A percentile compares a stretch with the other conserved stretches of the same genome.
Conservation (phyloP, 2,797 vertebrate species). For the Siniperca obscura region DNA sequence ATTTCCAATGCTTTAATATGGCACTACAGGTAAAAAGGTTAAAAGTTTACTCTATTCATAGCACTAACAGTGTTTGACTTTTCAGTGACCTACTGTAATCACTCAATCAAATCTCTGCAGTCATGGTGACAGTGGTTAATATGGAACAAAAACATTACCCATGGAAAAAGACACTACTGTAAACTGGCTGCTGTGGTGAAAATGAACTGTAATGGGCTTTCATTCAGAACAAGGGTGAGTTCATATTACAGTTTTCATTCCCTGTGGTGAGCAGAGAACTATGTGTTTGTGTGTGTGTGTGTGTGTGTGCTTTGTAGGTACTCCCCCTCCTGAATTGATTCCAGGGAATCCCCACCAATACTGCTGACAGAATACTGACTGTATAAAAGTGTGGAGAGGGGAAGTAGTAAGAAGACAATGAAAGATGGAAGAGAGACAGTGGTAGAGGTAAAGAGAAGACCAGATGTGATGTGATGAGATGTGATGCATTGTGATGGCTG, state of each 20-base stretch:
- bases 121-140: slow-evolving; percentile 40
- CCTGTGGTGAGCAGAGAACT: slow-evolving; percentile 62
- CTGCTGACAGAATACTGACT: slow-evolving; percentile 59
- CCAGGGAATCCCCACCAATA: slow-evolving; percentile 72
- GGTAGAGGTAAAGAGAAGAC: slow-evolving; percentile 42
- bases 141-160: slow-evolving; percentile 46
- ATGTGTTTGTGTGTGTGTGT: slow-evolving; percentile 33
- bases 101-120: slow-evolving; percentile 16
- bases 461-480: slow-evolving; percentile 55
- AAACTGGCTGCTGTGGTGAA: slow-evolving; percentile 58
- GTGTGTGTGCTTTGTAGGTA: slow-evolving; percentile 47
- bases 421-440: slow-evolving; percentile 18
- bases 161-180: slow-evolving; percentile 48
- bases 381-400: slow-evolving; percentile 28
- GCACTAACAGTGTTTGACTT: slow-evolving; percentile 15
- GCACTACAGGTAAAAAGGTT: slow-evolving; percentile 9
- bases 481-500: slow-evolving; percentile 67
- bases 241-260: slow-evolving; percentile 73
- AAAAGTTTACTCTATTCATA: background rate
- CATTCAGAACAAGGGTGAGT: slow-evolving; percentile 71
- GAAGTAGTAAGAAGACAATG: background rate
- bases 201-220: slow-evolving; percentile 72
- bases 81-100: slow-evolving; percentile 22
- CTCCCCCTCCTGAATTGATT: slow-evolving; percentile 61
- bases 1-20: slow-evolving; percentile 19